A percentile compares a stretch with the other conserved stretches of the same genome.
phyloP scores from a whole-genome alignment of 2,888 invertebrate species.

The Drosophila phalerata region DNA sequence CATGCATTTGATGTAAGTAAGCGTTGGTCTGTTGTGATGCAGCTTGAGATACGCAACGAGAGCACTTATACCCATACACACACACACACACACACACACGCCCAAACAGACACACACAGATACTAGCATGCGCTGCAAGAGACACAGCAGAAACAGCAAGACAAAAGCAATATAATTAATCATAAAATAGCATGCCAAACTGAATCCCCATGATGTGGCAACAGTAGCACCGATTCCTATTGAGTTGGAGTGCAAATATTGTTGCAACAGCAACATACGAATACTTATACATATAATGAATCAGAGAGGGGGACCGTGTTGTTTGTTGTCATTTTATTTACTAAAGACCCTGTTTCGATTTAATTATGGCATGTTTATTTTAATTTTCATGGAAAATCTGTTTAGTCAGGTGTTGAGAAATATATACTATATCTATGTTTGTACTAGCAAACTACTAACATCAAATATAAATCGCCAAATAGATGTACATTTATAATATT shows the following conservation, averaged over 20 bases:
- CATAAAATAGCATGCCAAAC: constrained; percentile 73
- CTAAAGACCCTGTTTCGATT: neutral
- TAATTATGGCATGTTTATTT: neutral
- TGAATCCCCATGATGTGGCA: constrained; percentile 63
- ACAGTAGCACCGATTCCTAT: constrained; percentile 27
- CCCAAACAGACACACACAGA: constrained; percentile 11
- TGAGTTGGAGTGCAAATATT: constrained; percentile 49
- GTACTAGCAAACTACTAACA: too few species aligned
- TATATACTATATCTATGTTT: neutral
- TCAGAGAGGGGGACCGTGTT: neutral
- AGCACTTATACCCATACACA: constrained; percentile 11
- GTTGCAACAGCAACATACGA: constrained; percentile 38
- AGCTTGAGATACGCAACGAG: constrained; percentile 21
- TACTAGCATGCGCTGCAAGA: constrained; percentile 31
- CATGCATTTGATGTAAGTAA: constrained; percentile 44
- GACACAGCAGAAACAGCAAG: constrained; percentile 57
- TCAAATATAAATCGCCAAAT: too few species aligned
- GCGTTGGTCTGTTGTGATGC: constrained; percentile 34
- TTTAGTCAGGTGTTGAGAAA: neutral
- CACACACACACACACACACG: constrained; percentile 6
- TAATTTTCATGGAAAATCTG: neutral
- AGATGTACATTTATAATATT: too few species aligned
- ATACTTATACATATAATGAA: neutral
- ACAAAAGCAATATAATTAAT: constrained; percentile 79
- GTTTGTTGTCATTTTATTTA: neutral